Evolutionary conservation across 2,113 vertebrate genomes (phyloP), one percentile per base, ranked within the genome.

Genomic region (Boleophthalmus pectinirostris): DNA sequence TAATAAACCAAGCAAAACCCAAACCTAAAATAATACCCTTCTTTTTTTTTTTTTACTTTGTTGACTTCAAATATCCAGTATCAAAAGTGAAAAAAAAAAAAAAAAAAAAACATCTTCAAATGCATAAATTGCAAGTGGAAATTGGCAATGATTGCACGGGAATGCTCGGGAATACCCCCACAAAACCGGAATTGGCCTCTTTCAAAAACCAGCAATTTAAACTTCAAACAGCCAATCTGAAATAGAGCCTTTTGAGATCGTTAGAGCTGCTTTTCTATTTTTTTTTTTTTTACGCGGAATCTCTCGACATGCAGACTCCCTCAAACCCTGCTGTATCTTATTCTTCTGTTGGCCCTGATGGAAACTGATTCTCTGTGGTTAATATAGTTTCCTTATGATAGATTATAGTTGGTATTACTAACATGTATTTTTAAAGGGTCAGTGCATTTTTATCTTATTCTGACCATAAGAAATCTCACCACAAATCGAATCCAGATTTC

Each of bases 401-500:
- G 21, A 57, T 57, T 57, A 57, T 5, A 11, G 23, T 33, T 60
- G 57, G 33, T 60, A 60, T 16, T 60, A 53, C 63, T 16, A 24
- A 38, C 18, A 18, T 63, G 15, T 63, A 35, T n/a, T 18, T 63
- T 63, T 56, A 5, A 63, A 64, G 60, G 56, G 56, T 23, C 21
- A 24, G 5, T 58, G 56, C 60, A 64, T n/a, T 6, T n/a, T 75
- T 73, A 75, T 66, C 70, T 80, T 87, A 75, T 68, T 75, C 80
- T 69, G 73, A 29, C 60, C 35, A 61, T 29, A 72, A 66, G 54
- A 16, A n/a, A 74, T 65, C 43, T 64, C 69, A 20, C 75, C 76
- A n/a, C 75, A 75, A 82, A 88, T 64, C 13, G 20, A 47, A 35
- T 85, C 78, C 84, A 90, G 84, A 85, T 85, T 84, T 75, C 29